phyloP scores from a whole-genome alignment of 2,113 vertebrate species.

The Silurus meridionalis region DNA sequence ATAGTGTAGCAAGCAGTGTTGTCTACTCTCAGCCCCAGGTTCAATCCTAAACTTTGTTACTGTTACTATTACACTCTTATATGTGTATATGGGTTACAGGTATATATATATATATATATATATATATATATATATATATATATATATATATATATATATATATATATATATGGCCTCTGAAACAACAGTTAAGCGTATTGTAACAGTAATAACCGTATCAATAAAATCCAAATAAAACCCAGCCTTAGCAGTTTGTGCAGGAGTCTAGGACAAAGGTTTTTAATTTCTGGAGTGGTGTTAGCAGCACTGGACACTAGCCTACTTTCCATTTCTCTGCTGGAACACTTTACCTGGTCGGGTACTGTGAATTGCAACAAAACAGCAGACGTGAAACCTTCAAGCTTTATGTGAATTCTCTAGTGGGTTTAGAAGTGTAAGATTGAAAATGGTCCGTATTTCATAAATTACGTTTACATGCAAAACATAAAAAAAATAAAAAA shows the following conservation, averaged over 20 bases:
- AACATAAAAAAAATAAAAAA: neutral
- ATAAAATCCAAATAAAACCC: neutral
- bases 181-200: neutral
- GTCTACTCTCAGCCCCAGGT: neutral
- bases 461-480: neutral
- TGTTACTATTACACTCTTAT: neutral
- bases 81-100: too few relatives aligned
- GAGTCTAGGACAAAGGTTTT: neutral
- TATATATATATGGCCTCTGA: neutral
- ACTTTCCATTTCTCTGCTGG: conserved; percentile 20
- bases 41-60: neutral
- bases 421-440: neutral
- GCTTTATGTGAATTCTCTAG: neutral
- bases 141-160: too few relatives aligned
- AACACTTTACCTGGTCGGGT: neutral
- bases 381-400: neutral
- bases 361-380: neutral
- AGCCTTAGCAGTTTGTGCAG: neutral
- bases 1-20: neutral
- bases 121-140: too few relatives aligned
- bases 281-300: neutral
- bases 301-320: conserved; percentile 21
- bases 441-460: neutral
- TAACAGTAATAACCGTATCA: neutral
- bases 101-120: too few relatives aligned